Evolutionary conservation across 2,113 vertebrate genomes (phyloP).

Genomic region (Ammodytes marinus): DNA sequence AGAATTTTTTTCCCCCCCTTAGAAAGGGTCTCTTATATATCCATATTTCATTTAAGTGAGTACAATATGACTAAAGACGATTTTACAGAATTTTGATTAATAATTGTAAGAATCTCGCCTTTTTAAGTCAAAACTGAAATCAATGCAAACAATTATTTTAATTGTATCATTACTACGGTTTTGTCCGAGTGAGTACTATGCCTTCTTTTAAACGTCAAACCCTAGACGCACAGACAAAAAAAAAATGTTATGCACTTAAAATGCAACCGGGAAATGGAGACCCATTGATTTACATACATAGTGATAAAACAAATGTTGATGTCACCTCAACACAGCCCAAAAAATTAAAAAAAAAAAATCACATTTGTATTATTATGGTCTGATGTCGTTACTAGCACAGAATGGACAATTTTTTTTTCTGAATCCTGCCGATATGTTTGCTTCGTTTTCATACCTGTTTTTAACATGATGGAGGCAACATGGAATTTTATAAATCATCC

Average conservation of each 20-base stretch:
- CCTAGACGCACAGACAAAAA: no score
- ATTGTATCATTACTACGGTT: not conserved
- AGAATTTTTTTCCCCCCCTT: no score
- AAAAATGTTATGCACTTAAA: no score
- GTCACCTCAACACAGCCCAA: not conserved
- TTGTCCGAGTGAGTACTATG: not conserved
- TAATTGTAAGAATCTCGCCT: not conserved
- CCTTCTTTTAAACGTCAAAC: not conserved
- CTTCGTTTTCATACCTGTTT: not conserved
- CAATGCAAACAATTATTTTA: not conserved
- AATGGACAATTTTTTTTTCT: not conserved
- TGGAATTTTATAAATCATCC: not conserved
- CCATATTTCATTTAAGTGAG: not conserved
- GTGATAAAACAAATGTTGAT: not conserved
- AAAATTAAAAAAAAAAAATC: not conserved
- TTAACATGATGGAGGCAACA: not conserved
- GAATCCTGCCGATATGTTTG: conserved; percentile 21
- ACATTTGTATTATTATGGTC: conserved; percentile 1
- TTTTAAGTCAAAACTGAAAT: not conserved
- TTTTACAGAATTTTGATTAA: not conserved
- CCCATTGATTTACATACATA: not conserved
- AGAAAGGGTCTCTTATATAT: no score
- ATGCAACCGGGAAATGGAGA: not conserved
- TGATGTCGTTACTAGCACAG: conserved; percentile 3
- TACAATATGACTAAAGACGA: not conserved